A percentile compares a stretch with the other conserved stretches of the same genome.
These are phyloP conservation scores for Sinocyclocheilus anshuiensis DNA, from an alignment of 2,113 vertebrate species.

Conservation along the genomic window DNA sequence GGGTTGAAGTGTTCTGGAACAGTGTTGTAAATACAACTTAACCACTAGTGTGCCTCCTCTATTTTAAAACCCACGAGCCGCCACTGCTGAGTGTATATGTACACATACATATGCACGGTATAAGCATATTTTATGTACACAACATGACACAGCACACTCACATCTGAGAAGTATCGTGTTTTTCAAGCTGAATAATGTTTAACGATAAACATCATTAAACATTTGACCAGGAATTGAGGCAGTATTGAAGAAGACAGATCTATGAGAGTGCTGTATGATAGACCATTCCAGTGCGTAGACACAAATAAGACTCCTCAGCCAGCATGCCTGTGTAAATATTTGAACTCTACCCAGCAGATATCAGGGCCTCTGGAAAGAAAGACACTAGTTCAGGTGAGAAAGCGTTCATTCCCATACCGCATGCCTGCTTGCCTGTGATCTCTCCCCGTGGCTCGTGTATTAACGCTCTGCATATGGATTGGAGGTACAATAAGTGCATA, in stretches of 20 bases:
- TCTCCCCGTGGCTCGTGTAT: slow-evolving; percentile 1
- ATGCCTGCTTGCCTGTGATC: background rate
- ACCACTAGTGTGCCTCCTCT: too few relatives aligned
- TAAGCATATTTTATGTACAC: background rate
- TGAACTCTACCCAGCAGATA: slow-evolving; percentile 25
- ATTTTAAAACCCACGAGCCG: too few relatives aligned
- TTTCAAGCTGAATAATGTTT: background rate
- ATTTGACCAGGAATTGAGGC: background rate
- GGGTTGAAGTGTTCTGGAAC: too few relatives aligned
- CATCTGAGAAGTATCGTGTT: background rate
- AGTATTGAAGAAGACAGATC: background rate
- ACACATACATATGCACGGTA: background rate
- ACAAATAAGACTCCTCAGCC: slow-evolving; percentile 8
- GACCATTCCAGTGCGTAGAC: background rate
- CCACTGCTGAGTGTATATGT: background rate
- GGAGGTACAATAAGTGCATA: background rate
- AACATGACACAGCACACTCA: background rate
- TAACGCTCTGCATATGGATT: background rate
- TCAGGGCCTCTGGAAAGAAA: slow-evolving; percentile 20
- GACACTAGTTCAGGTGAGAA: slow-evolving; percentile 1
- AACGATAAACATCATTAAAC: slow-evolving; percentile 11
- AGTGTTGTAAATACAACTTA: too few relatives aligned
- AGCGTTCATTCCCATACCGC: background rate
- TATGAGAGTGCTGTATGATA: background rate
- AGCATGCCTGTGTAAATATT: slow-evolving; percentile 27